phyloP scores from a whole-genome alignment of 2,113 vertebrate species.

The Piprites chloris region DNA sequence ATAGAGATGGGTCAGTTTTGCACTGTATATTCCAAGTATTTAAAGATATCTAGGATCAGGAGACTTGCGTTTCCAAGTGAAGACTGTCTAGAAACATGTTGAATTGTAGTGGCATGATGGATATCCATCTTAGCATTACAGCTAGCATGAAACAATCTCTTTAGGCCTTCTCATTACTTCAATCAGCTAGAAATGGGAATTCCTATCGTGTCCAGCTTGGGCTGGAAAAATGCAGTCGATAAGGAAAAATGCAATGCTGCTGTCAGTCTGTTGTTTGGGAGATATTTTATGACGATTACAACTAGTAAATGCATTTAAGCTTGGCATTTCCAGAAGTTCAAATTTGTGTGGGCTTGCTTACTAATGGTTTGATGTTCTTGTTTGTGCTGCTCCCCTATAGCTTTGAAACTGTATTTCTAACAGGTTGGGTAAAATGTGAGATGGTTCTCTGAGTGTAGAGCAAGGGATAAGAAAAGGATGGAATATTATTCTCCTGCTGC shows the following conservation, averaged over 20 bases:
- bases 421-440: not conserved
- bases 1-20: not conserved
- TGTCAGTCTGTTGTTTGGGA: not conserved
- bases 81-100: not conserved
- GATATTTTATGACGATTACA: not conserved
- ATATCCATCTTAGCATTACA: not conserved
- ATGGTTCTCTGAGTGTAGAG: not conserved
- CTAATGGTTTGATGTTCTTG: not conserved
- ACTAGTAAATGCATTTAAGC: not conserved
- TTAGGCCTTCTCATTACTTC: not conserved
- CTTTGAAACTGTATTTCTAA: not conserved
- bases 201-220: not conserved
- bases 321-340: not conserved
- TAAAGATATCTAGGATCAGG: not conserved
- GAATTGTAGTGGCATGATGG: not conserved
- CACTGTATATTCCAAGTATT: not conserved
- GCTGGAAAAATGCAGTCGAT: not conserved
- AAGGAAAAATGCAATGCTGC: not conserved
- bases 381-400: not conserved
- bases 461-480: not conserved
- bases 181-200: not conserved
- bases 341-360: not conserved
- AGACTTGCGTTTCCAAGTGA: not conserved
- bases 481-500: not conserved
- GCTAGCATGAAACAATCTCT: not conserved